phyloP scores from a whole-genome alignment of 2,797 vertebrate genomes.

The Rhabdophis nuchalis region DNA sequence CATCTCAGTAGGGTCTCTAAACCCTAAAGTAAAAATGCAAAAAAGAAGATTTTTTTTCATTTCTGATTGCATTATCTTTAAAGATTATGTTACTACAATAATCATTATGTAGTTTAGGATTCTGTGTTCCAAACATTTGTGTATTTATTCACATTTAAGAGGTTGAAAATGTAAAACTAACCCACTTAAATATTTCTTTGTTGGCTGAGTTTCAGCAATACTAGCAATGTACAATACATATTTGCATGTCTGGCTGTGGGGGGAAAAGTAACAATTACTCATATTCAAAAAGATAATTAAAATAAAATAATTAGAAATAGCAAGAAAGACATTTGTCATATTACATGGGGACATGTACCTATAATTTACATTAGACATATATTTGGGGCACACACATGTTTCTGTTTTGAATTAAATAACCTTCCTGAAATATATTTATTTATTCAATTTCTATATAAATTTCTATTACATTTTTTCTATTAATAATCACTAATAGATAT shows the following conservation, averaged over 20 bases:
- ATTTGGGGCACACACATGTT: not conserved
- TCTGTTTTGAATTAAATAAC: not conserved
- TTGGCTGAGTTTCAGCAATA: not conserved
- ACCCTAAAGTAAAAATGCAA: constrained; percentile 23
- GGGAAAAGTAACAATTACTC: not conserved
- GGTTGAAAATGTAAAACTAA: not conserved
- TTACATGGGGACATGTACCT: not conserved
- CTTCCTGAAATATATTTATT: not conserved
- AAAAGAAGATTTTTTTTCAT: constrained; percentile 12
- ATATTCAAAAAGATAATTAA: constrained; percentile 17
- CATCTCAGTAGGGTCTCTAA: not conserved
- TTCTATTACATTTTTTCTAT: not conserved
- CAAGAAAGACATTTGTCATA: not conserved
- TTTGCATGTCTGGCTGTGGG: not conserved
- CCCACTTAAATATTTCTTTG: not conserved
- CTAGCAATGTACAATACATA: not conserved
- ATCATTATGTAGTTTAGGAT: constrained; percentile 1
- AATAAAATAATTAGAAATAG: not conserved
- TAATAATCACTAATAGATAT: not conserved
- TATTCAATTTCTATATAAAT: not conserved
- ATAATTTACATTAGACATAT: not conserved
- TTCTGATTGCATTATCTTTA: constrained; percentile 36
- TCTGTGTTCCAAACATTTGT: not conserved
- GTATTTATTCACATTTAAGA: not conserved
- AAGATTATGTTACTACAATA: constrained; percentile 30